These are phyloP conservation scores for Alviniconcha strummeri DNA, from an alignment of 2,888 invertebrate genomes.

Conservation along the genomic window DNA sequence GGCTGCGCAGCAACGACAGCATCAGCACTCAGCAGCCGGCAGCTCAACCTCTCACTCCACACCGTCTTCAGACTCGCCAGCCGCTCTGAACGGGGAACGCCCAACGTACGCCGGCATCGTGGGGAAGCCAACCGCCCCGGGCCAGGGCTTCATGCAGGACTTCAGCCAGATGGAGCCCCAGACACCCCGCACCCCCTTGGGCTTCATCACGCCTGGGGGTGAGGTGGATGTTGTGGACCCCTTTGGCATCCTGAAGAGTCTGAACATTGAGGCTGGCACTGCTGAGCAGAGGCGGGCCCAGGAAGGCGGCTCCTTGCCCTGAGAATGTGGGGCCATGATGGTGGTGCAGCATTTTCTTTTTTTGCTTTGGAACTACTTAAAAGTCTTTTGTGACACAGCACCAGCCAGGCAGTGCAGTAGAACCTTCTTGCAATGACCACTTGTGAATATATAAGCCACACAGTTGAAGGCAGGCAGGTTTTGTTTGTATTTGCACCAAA, in stretches of 20 bases:
- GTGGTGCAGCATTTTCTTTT: too few species aligned
- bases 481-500: too few species aligned
- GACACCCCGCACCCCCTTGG: slow-evolving; percentile 64
- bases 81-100: slow-evolving; percentile 31
- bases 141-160: slow-evolving; percentile 38
- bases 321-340: too few species aligned
- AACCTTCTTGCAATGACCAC: too few species aligned
- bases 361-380: too few species aligned
- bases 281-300: background rate
- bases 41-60: slow-evolving; percentile 45
- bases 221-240: slow-evolving; percentile 63
- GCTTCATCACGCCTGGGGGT: slow-evolving; percentile 59
- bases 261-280: slow-evolving; percentile 57
- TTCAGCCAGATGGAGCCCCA: slow-evolving; percentile 56
- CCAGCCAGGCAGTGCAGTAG: too few species aligned
- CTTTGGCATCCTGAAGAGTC: slow-evolving; percentile 64
- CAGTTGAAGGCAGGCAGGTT: too few species aligned
- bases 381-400: too few species aligned
- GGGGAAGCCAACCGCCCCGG: slow-evolving; percentile 36
- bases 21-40: slow-evolving; percentile 30
- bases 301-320: background rate
- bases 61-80: slow-evolving; percentile 34
- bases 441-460: too few species aligned
- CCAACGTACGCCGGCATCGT: slow-evolving; percentile 53
- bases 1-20: slow-evolving; percentile 30